phyloP scores from a whole-genome alignment of 2,113 vertebrate genomes.

The Parotia lawesii region DNA sequence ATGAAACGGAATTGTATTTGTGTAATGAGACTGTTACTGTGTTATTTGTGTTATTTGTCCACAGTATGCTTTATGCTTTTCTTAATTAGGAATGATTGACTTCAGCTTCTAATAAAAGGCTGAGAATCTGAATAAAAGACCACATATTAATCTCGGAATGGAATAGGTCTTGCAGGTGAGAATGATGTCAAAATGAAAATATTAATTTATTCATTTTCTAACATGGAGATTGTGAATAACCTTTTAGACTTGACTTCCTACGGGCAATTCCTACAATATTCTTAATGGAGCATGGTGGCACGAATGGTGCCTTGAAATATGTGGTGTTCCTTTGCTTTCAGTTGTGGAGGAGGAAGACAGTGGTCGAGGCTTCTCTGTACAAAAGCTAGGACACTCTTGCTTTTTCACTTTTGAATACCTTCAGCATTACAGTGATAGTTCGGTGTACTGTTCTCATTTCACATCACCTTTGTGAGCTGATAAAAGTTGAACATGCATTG shows the following conservation, averaged over 20 bases:
- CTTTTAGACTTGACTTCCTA: background rate
- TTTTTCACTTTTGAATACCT: background rate
- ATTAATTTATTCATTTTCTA: background rate
- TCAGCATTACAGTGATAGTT: background rate
- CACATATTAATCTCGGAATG: background rate
- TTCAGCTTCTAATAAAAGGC: background rate
- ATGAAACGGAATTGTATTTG: background rate
- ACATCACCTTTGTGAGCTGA: background rate
- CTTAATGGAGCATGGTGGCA: background rate
- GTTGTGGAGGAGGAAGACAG: background rate
- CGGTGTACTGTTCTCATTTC: background rate
- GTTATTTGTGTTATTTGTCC: background rate
- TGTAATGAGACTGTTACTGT: background rate
- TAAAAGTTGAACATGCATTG: background rate
- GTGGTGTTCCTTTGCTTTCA: background rate
- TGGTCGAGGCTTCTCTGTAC: accelerated
- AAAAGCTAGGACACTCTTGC: background rate
- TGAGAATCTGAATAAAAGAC: background rate
- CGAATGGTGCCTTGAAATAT: background rate
- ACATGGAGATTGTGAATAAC: background rate
- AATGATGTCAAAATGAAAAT: background rate
- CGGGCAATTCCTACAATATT: background rate
- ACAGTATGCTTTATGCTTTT: background rate
- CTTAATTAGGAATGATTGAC: background rate
- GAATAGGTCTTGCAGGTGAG: background rate